phyloP scores from a whole-genome alignment of 1,140 invertebrate species.

The Trachelipus rathkii region DNA sequence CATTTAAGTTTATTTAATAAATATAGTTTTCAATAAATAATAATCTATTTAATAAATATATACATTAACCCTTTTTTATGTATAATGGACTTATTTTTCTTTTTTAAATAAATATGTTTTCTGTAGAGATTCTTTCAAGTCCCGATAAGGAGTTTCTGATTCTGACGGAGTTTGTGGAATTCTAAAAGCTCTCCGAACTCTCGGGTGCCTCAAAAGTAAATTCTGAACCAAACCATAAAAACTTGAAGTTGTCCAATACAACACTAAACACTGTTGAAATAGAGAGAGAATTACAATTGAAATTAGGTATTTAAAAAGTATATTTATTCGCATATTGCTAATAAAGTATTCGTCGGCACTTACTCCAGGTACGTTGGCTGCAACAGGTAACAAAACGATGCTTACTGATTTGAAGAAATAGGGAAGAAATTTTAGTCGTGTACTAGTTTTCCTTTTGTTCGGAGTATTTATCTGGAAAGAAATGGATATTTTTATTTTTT shows the following conservation, averaged over 20 bases:
- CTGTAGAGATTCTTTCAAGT: background rate
- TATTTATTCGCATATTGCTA: too few relatives aligned
- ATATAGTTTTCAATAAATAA: too few relatives aligned
- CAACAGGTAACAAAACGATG: constrained; percentile 65
- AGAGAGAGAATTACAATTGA: background rate
- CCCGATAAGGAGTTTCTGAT: constrained; percentile 62
- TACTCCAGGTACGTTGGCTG: constrained; percentile 56
- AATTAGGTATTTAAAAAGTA: too few relatives aligned
- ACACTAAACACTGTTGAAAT: constrained; percentile 58
- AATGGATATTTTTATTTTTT: too few relatives aligned
- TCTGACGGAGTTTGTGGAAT: constrained; percentile 66
- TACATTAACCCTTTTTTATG: too few relatives aligned
- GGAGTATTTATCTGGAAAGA: background rate
- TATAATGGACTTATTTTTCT: background rate
- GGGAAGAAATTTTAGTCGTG: background rate
- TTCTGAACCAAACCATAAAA: constrained; percentile 67
- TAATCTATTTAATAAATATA: too few relatives aligned
- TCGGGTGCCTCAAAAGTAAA: constrained; percentile 65
- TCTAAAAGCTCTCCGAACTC: constrained; percentile 59
- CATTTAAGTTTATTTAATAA: constrained; percentile 58
- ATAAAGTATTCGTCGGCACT: constrained; percentile 38
- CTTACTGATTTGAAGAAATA: constrained; percentile 50
- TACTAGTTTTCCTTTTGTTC: background rate
- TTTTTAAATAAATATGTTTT: constrained; percentile 7
- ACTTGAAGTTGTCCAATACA: constrained; percentile 79